These are phyloP conservation scores for Chrysemys picta DNA, from an alignment of 2,113 vertebrate genomes.

Conservation along the genomic window DNA sequence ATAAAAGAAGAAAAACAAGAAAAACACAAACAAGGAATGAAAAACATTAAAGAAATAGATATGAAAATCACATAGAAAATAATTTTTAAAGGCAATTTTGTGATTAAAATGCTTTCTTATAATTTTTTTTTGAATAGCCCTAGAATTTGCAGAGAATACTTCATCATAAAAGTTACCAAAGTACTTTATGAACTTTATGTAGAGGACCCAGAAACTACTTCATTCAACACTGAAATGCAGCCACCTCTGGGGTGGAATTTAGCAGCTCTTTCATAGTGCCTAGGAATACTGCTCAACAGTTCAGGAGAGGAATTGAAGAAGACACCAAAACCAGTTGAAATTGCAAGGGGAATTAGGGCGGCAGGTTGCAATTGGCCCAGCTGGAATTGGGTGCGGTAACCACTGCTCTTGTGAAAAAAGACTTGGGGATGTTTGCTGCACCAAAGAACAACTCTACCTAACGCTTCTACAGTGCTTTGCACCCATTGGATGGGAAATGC, in stretches of 20 bases:
- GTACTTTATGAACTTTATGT: neutral
- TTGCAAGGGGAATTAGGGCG: fast-evolving
- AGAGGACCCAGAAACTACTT: neutral
- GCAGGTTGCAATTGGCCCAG: neutral
- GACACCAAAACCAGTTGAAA: neutral
- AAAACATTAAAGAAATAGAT: neutral
- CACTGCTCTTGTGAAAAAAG: neutral
- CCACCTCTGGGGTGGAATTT: neutral
- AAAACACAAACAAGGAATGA: neutral
- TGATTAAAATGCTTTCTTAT: neutral
- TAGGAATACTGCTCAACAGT: neutral
- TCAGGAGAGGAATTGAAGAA: neutral
- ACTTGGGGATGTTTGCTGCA: neutral
- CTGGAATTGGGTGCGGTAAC: neutral
- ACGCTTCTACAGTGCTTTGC: neutral
- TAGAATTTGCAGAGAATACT: neutral
- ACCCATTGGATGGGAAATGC: neutral
- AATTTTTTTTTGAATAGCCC: neutral
- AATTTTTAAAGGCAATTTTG: neutral
- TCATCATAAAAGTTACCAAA: neutral
- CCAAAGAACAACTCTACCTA: neutral
- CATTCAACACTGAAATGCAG: neutral
- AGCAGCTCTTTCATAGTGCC: neutral
- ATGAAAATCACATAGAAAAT: neutral
- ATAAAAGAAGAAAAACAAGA: neutral